These are phyloP conservation scores for Apaloderma vittatum DNA, from an alignment of 2,113 vertebrate genomes.

Conservation along the genomic window DNA sequence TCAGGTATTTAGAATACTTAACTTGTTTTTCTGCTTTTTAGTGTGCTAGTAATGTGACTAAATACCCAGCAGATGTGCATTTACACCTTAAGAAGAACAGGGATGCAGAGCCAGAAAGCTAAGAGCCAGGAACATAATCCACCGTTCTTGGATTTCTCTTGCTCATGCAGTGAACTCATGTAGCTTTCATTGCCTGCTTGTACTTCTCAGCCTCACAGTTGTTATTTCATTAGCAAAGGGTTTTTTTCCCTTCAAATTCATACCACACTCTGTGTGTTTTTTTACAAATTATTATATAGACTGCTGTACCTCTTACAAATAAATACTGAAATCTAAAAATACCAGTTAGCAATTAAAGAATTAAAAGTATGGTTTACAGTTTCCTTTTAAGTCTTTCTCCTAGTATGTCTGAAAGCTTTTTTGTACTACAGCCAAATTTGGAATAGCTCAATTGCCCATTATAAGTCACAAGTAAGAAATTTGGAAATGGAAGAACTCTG, in stretches of 20 bases:
- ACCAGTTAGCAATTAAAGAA: conserved; percentile 33
- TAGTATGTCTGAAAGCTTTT: conserved; percentile 57
- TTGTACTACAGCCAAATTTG: conserved; percentile 48
- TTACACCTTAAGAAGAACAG: neutral
- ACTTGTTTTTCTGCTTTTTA: neutral
- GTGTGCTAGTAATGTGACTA: neutral
- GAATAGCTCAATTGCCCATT: neutral
- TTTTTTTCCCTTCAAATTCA: neutral
- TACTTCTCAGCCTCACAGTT: neutral
- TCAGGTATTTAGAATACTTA: neutral
- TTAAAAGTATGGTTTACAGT: conserved; percentile 23
- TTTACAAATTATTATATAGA: neutral
- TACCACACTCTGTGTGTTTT: neutral
- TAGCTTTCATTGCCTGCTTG: neutral
- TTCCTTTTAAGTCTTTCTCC: neutral
- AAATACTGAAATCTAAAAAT: conserved; percentile 19
- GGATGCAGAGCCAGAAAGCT: neutral
- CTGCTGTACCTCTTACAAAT: neutral
- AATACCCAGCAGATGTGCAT: neutral
- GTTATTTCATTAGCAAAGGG: neutral
- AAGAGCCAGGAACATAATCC: neutral
- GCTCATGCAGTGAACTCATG: neutral
- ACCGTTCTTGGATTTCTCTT: neutral
- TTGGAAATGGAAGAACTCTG: neutral
- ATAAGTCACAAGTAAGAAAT: neutral